These are phyloP conservation scores for Natrix natrix DNA, from an alignment of 2,797 vertebrate genomes.

Conservation along the genomic window DNA sequence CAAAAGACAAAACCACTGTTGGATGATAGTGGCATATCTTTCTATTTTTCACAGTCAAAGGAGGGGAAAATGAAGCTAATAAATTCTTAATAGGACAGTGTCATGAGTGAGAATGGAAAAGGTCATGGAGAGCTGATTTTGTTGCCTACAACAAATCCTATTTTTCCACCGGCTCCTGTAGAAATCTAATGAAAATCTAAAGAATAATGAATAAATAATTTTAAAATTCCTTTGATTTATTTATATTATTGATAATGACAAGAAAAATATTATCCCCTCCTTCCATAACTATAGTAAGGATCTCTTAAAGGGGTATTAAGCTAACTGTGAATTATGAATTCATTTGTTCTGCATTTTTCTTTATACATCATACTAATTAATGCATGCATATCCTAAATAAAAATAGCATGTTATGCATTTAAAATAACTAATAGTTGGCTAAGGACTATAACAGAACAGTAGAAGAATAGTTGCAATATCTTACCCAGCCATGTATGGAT, in stretches of 20 bases:
- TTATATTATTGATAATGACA: not conserved
- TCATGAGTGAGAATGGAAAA: not conserved
- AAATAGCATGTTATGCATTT: not conserved
- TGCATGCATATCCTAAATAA: not conserved
- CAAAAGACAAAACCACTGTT: not conserved
- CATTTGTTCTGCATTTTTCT: not conserved
- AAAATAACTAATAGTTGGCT: not conserved
- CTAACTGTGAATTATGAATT: not conserved
- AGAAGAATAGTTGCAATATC: constrained; percentile 16
- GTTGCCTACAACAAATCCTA: not conserved
- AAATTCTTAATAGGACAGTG: not conserved
- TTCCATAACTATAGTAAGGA: not conserved
- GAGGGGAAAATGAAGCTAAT: not conserved
- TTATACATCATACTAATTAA: not conserved
- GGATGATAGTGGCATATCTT: not conserved
- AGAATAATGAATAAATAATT: not conserved
- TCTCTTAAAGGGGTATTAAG: not conserved
- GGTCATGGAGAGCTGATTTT: not conserved
- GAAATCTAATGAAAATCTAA: not conserved
- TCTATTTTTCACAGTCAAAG: not conserved
- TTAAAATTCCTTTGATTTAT: not conserved
- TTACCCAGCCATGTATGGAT: constrained; percentile 72
- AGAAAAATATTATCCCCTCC: not conserved
- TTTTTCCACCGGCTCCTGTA: not conserved
- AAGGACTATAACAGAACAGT: not conserved